Evolutionary conservation across 1,140 invertebrate species (phyloP).

Genomic region (Physella acuta): DNA sequence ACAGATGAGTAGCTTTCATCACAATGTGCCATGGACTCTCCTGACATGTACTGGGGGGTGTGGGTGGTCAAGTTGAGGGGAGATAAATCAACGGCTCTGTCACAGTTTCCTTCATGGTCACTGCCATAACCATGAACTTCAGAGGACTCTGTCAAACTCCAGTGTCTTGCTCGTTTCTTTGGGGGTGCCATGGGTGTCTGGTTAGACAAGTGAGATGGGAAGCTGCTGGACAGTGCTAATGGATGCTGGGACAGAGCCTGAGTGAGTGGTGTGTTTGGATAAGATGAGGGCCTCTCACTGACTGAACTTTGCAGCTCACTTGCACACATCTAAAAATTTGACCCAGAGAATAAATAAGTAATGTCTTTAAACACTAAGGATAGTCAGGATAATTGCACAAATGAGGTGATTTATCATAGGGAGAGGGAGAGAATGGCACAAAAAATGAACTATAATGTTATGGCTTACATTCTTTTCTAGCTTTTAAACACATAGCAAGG

Average conservation of each 20-base stretch:
- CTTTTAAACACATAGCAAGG: too few species aligned
- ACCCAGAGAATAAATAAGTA: too few species aligned
- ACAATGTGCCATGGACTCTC: neutral
- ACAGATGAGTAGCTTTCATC: neutral
- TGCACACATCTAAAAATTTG: slow-evolving; percentile 24
- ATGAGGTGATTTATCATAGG: too few species aligned
- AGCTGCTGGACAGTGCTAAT: neutral
- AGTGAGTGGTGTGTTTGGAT: neutral
- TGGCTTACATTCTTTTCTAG: too few species aligned
- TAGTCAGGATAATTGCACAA: too few species aligned
- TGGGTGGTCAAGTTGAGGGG: slow-evolving; percentile 1
- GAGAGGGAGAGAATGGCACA: too few species aligned
- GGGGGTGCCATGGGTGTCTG: slow-evolving; percentile 15
- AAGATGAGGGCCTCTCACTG: neutral
- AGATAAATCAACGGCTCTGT: neutral
- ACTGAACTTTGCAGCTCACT: slow-evolving; percentile 3
- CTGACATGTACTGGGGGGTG: neutral
- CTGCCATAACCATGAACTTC: neutral
- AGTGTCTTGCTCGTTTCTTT: slow-evolving; percentile 30
- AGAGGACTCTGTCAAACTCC: slow-evolving; percentile 18
- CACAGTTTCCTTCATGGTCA: neutral
- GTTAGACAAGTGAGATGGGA: neutral
- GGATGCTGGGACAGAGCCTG: neutral
- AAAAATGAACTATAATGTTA: too few species aligned
- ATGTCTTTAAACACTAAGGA: too few species aligned